These are phyloP conservation scores for Alsophila aescularia DNA, from an alignment of 2,888 invertebrate genomes.

Conservation along the genomic window DNA sequence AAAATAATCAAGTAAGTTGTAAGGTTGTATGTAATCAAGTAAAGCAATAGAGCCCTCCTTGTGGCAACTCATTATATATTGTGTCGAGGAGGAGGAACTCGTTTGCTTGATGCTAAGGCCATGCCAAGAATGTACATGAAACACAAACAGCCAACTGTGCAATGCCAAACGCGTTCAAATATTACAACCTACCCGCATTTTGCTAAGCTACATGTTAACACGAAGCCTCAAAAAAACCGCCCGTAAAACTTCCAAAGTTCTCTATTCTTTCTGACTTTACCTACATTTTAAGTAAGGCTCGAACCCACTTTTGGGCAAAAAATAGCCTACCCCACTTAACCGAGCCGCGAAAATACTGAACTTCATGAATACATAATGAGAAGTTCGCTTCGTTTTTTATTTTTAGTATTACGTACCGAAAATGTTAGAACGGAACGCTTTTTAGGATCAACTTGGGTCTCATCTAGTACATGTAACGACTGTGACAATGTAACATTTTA, in stretches of 20 bases:
- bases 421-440: conserved; percentile 8
- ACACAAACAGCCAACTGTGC: too few relatives aligned
- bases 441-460: conserved; percentile 8
- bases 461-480: background rate
- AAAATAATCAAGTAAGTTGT: background rate
- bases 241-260: conserved; percentile 12
- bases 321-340: conserved; percentile 38
- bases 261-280: conserved; percentile 3
- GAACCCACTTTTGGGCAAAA: conserved; percentile 32
- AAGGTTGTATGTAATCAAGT: too few relatives aligned
- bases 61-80: too few relatives aligned
- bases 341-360: conserved; percentile 45
- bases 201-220: conserved; percentile 5
- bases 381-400: conserved; percentile 26
- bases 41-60: too few relatives aligned
- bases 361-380: conserved; percentile 50
- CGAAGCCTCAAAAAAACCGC: background rate
- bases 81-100: too few relatives aligned
- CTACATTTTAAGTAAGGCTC: conserved; percentile 18
- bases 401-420: conserved; percentile 12
- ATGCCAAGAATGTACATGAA: too few relatives aligned
- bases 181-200: background rate
- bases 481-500: background rate
- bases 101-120: too few relatives aligned
- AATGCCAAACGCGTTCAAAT: background rate